These are phyloP conservation scores for Drosophila suboccidentalis DNA, from an alignment of 2,888 invertebrate genomes.

Conservation along the genomic window DNA sequence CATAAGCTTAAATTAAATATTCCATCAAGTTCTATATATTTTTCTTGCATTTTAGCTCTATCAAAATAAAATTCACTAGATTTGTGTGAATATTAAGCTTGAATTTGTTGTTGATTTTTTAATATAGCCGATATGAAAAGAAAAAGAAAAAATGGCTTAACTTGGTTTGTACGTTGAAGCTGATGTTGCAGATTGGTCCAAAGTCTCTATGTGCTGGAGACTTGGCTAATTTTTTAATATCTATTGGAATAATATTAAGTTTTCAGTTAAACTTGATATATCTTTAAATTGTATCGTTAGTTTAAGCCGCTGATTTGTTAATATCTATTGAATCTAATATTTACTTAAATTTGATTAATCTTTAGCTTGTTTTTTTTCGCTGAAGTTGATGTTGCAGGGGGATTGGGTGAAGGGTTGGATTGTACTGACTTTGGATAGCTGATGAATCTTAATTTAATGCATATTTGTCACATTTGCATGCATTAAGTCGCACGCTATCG, in stretches of 20 bases:
- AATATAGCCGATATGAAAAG: no score
- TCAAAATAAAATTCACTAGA: no score
- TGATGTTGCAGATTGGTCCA: not conserved
- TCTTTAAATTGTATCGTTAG: no score
- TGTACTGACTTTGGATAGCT: conserved; percentile 5
- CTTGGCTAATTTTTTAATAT: not conserved
- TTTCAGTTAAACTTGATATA: no score
- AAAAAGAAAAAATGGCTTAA: no score
- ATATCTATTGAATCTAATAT: not conserved
- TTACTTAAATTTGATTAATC: not conserved
- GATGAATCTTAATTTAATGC: conserved; percentile 73
- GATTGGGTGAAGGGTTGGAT: not conserved
- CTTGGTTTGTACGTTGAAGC: no score
- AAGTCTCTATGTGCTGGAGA: no score
- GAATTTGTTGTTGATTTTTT: no score
- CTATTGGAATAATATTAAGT: not conserved
- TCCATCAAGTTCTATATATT: no score
- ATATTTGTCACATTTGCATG: conserved; percentile 74
- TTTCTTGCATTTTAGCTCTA: no score
- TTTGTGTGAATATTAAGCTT: no score
- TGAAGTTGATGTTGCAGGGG: not conserved
- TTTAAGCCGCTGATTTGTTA: no score
- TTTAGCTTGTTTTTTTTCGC: not conserved
- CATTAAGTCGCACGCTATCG: conserved; percentile 49
- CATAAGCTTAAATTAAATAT: not conserved